Evolutionary conservation across 1,140 invertebrate species (phyloP), one percentile per base, ranked within the genome.

Genomic region (Whitmania pigra): DNA sequence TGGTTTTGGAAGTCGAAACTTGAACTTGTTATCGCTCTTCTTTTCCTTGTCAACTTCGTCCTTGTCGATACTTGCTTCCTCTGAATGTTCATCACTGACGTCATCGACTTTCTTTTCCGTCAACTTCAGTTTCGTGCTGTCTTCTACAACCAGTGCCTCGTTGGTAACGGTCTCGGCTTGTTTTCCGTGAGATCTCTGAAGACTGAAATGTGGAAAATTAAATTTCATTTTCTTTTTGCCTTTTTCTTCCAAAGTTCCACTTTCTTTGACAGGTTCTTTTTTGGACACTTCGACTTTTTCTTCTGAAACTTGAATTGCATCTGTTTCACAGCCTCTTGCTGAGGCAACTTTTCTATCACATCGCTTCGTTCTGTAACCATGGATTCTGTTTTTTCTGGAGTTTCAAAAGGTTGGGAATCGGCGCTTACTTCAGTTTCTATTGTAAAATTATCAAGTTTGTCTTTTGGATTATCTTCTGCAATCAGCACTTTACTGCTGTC

Each of bases 1-100:
- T 6, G 57, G 57, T 63, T 63, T 63, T 63, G 57, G 57, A 7
- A 63, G 57, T 4, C 29, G 57, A 63, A 63, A 11, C 18, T 63
- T 63, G 20, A 63, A 63, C 29, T 63, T 63, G 57, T 49, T 11
- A 17, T 49, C 43, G 43, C 57, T 63, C 11, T 31, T 31, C 18
- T 63, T 63, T 13, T 31, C 57, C 22, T 22, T 31, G 11, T 22
- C 57, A 63, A 20, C 29, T n/a, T 63, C 22, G 22, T 25, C 57
- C 18, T 22, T 63, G 11, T 63, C 57, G 57, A 63, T 18, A 31
- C 22, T 63, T 20, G 57, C 1, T 31, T 22, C 57, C 2, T 49
- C 43, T 49, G 43, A 49, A 17, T 49, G 15, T 49, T 49, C 43
- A 1, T 13, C 43, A 17, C 15, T 49, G 9, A 49, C 43, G 13